A percentile compares a stretch with the other conserved stretches of the same genome.
These are phyloP conservation scores for Buathra laborator DNA, from an alignment of 2,888 invertebrate species.

Conservation along the genomic window DNA sequence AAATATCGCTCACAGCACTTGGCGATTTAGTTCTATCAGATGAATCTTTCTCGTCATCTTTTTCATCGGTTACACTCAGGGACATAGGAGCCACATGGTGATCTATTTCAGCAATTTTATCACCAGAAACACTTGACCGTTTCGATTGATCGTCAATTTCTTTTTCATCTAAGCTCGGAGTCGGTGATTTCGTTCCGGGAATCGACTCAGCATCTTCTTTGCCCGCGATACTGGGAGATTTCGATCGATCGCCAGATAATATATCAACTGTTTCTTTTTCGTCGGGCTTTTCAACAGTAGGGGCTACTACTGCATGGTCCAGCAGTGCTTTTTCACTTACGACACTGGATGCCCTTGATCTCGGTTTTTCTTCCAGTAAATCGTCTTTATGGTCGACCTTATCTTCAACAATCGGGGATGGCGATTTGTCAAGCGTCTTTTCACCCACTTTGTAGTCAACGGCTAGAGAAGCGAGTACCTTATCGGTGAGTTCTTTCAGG, in stretches of 20 bases:
- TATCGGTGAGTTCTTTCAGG: conserved; percentile 24
- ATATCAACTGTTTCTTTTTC: conserved; percentile 47
- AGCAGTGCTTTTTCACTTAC: conserved; percentile 28
- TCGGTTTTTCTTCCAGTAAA: not conserved
- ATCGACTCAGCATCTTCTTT: conserved; percentile 19
- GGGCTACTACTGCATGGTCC: not conserved
- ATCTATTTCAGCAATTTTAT: conserved; percentile 30
- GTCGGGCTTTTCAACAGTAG: not conserved
- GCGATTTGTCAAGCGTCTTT: conserved; percentile 6
- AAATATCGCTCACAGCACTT: not conserved
- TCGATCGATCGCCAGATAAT: conserved; percentile 25
- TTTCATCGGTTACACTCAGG: conserved; percentile 5
- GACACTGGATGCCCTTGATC: conserved; percentile 12
- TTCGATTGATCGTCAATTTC: conserved; percentile 18
- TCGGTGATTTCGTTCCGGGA: conserved; percentile 45
- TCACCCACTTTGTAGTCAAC: conserved; percentile 7
- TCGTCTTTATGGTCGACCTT: conserved; percentile 11
- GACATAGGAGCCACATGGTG: conserved; percentile 4
- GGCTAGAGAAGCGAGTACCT: not conserved
- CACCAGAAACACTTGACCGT: conserved; percentile 44
- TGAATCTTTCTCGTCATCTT: conserved; percentile 13
- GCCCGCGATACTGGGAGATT: conserved; percentile 21
- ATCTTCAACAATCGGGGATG: not conserved
- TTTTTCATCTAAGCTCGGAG: conserved; percentile 39
- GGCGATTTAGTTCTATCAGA: conserved; percentile 14